phyloP scores from a whole-genome alignment of 2,113 vertebrate genomes.

The Malaclemys terrapin region DNA sequence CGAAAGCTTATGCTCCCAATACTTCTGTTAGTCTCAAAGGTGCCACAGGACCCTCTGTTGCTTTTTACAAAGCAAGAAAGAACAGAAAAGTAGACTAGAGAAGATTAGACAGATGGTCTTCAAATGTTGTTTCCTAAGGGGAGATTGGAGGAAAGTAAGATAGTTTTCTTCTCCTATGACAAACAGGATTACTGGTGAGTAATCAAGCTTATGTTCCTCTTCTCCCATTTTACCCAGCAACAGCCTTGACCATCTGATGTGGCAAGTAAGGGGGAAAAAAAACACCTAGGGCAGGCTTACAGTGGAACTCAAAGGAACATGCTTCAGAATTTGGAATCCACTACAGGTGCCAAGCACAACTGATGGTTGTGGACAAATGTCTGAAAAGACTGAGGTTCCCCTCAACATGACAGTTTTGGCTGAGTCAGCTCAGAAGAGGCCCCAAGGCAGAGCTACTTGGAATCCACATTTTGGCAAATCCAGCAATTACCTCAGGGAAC shows the following conservation, averaged over 20 bases:
- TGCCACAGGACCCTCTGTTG: too few relatives aligned
- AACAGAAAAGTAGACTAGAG: background rate
- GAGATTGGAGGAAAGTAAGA: background rate
- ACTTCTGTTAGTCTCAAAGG: too few relatives aligned
- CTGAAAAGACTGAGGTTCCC: background rate
- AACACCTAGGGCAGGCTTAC: background rate
- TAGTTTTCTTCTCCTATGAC: too few relatives aligned
- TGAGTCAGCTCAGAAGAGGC: background rate
- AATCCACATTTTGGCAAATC: background rate
- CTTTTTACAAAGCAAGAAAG: too few relatives aligned
- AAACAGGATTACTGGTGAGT: background rate
- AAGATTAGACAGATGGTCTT: background rate
- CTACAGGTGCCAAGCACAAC: background rate
- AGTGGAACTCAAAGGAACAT: background rate
- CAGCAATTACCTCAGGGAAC: background rate
- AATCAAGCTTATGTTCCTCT: background rate
- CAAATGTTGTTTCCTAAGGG: background rate
- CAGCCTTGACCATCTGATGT: background rate
- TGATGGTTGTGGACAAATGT: background rate
- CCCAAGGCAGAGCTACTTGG: too few relatives aligned
- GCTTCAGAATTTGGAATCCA: background rate
- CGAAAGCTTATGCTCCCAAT: too few relatives aligned
- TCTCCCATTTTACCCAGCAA: background rate
- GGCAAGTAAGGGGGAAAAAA: background rate
- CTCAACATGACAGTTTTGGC: background rate